A percentile compares a stretch with the other conserved stretches of the same genome.
These are phyloP conservation scores for Rambutsinella grinnellia DNA, from an alignment of 2,888 invertebrate genomes.

Conservation along the genomic window DNA sequence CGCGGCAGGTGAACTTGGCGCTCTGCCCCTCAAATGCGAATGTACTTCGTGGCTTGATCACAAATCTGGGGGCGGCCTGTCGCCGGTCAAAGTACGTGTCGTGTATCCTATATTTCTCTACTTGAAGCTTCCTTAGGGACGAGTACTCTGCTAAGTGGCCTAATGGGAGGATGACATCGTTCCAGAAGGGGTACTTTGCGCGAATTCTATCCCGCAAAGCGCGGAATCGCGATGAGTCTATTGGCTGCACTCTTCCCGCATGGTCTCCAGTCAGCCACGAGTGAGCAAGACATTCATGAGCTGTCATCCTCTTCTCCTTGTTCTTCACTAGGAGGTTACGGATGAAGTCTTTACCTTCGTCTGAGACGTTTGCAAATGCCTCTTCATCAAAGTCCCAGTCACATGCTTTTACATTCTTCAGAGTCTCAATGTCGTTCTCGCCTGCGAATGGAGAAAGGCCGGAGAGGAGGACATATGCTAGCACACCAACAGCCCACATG, in stretches of 20 bases:
- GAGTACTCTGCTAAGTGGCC: constrained; percentile 96
- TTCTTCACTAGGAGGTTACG: constrained; percentile 89
- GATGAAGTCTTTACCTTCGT: constrained; percentile 99
- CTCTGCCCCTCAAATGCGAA: constrained; percentile 98
- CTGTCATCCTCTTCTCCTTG: constrained; percentile 98
- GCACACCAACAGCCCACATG: constrained; percentile 99
- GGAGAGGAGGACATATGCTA: constrained; percentile 97
- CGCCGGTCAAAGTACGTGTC: constrained; percentile 96
- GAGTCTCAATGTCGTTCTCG: constrained; percentile 96
- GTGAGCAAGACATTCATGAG: constrained; percentile 96
- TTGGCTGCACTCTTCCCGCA: constrained; percentile 79
- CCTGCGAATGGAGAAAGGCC: constrained; percentile 99
- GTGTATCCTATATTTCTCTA: constrained; percentile 96
- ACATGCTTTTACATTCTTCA: constrained; percentile 98
- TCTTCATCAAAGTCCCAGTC: constrained; percentile 99
- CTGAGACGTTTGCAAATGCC: constrained; percentile 93
- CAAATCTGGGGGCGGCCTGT: constrained; percentile 98
- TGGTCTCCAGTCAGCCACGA: constrained; percentile 94
- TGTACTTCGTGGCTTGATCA: constrained; percentile 95
- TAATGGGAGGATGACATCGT: constrained; percentile 90
- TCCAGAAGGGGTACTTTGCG: constrained; percentile 84
- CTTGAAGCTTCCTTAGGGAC: constrained; percentile 92
- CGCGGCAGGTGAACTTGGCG: constrained; percentile 96
- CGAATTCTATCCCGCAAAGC: constrained; percentile 90
- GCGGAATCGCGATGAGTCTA: constrained; percentile 87